Evolutionary conservation across 2,888 invertebrate species (phyloP).

Genomic region (Macaria liturata): DNA sequence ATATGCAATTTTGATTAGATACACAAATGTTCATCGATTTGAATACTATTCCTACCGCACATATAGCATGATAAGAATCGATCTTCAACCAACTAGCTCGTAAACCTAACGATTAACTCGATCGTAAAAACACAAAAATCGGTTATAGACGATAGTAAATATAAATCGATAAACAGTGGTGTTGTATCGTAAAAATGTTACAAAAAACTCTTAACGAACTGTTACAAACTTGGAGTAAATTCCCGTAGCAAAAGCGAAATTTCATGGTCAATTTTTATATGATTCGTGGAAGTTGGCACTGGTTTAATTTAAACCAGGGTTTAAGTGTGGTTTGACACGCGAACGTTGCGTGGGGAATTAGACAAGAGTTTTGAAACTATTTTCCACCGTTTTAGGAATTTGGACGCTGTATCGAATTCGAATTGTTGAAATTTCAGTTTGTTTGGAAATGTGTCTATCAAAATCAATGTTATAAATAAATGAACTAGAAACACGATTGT

Average conservation of each 20-base stretch:
- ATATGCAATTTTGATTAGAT: too few species aligned
- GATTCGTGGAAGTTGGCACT: conserved; percentile 75
- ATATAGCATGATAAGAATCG: conserved; percentile 4
- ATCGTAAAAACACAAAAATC: conserved; percentile 28
- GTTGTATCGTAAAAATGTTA: conserved; percentile 33
- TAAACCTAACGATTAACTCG: conserved; percentile 19
- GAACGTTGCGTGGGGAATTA: conserved; percentile 59
- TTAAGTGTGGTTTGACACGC: conserved; percentile 69
- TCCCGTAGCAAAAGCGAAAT: conserved; percentile 70
- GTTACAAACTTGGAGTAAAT: conserved; percentile 55
- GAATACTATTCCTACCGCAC: too few species aligned
- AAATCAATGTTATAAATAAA: conserved; percentile 37
- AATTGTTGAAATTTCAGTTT: conserved; percentile 12
- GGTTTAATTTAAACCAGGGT: conserved; percentile 73
- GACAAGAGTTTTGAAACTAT: conserved; percentile 65
- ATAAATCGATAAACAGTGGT: conserved; percentile 37
- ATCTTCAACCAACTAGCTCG: conserved; percentile 1
- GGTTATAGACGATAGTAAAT: conserved; percentile 30
- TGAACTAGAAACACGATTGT: too few species aligned
- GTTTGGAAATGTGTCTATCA: conserved; percentile 15
- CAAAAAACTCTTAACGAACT: conserved; percentile 37
- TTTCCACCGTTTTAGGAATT: conserved; percentile 44
- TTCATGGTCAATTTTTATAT: conserved; percentile 81
- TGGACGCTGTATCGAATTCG: conserved; percentile 22
- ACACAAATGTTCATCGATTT: too few species aligned